phyloP scores from a whole-genome alignment of 2,888 invertebrate species.

The Drosophila sordidapex region DNA sequence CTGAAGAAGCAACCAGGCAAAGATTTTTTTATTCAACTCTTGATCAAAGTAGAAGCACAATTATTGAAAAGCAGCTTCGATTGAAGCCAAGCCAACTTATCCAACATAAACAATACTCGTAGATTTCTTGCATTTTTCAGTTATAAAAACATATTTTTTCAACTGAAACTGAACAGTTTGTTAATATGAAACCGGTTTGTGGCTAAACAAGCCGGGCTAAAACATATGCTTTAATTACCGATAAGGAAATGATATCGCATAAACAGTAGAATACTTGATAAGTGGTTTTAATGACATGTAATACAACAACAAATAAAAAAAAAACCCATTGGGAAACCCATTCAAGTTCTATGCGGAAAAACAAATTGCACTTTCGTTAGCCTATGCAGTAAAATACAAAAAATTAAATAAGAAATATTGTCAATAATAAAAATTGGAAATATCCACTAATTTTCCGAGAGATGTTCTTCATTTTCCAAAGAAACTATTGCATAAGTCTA shows the following conservation, averaged over 20 bases:
- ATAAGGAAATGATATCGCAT: constrained; percentile 10
- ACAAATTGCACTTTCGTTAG: background rate
- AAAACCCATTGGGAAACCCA: background rate
- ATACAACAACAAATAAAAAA: background rate
- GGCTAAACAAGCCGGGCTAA: constrained; percentile 12
- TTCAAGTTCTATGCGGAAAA: background rate
- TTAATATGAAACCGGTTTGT: constrained; percentile 32
- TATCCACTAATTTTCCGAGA: background rate
- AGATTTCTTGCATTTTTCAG: background rate
- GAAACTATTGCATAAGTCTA: background rate
- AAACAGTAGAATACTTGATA: background rate
- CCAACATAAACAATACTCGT: background rate
- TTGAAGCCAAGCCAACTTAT: constrained; percentile 1
- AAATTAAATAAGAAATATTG: background rate
- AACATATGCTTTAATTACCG: constrained; percentile 8
- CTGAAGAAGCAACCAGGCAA: constrained; percentile 20
- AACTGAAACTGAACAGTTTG: background rate
- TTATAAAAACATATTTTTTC: background rate
- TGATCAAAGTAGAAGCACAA: constrained; percentile 15
- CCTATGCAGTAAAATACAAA: background rate
- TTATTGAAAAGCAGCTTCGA: constrained; percentile 13
- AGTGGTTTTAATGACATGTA: background rate
- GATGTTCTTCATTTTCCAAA: background rate
- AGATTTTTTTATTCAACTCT: constrained; percentile 14
- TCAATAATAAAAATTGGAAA: background rate